Evolutionary conservation across 2,797 vertebrate genomes (phyloP), one percentile per base, ranked within the genome.

Genomic region (Smutsia gigantea): DNA sequence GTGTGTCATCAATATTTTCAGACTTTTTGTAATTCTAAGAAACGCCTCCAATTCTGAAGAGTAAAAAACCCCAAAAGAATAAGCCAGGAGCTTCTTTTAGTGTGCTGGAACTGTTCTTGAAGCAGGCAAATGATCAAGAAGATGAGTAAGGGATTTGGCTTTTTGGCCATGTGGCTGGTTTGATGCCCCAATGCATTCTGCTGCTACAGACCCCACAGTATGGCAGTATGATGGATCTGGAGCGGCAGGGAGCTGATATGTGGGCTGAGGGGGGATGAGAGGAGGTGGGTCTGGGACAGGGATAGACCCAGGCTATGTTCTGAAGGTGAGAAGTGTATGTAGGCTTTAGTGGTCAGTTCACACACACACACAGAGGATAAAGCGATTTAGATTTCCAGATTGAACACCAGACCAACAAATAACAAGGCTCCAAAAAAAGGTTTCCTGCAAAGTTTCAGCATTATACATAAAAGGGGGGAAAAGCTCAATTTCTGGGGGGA

Each of bases 1-100:
- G 69, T 46, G n/a, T 17, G n/a, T 92, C 13, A 23, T 72, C 57
- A 55, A 19, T 53, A 29, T 77, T 90, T 96, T 96, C 63, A 69
- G 39, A 19, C 7, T 77, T 84, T 59, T 61, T 68, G 6, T 79
- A 87, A 68, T 81, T 94, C 79, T 42, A 37, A 94, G 77, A 88
- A 68, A 94, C 11, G 57, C 68, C 90, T 66, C 81, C 21, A 66
- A n/a, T 91, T 57, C 63, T 75, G 42, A 75, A 78, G 63, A 93
- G 31, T 3, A 8, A 29, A 72, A 29, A 49, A 21, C 1, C 3
- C 37, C 14, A 2, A 25, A 18, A 77, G 15, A 68, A 61, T 79
- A 74, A 75, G 4, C 14, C 13, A 42, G 14, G n/a, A 87, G 13
- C 29, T 91, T 86, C 51, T 86, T 53, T 29, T 72, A 18, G 1